phyloP scores from a whole-genome alignment of 2,888 invertebrate species.

The Zaprionus obscuricornis region DNA sequence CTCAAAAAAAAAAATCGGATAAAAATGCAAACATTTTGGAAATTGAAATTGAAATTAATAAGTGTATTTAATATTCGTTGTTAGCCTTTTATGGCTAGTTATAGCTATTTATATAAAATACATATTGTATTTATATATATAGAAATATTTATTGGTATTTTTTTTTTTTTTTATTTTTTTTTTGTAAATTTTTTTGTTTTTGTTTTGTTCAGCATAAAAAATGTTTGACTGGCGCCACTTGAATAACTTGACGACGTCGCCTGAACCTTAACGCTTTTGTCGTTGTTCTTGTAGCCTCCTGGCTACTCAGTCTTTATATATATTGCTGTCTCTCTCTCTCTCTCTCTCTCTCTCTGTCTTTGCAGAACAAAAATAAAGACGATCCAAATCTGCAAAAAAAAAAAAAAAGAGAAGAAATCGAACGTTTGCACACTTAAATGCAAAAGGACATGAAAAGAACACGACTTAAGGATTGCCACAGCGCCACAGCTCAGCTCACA shows the following conservation, averaged over 20 bases:
- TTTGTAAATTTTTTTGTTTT: conserved; percentile 22
- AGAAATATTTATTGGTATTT: neutral
- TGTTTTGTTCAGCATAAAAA: conserved; percentile 48
- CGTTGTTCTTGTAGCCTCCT: neutral
- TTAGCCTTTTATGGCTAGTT: too few species aligned
- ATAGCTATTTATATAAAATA: too few species aligned
- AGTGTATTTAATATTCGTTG: too few species aligned
- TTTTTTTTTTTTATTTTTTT: conserved; percentile 18
- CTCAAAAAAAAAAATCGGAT: too few species aligned
- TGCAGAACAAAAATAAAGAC: conserved; percentile 69
- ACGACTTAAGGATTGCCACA: conserved; percentile 70
- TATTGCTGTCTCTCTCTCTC: neutral
- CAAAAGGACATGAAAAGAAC: conserved; percentile 76
- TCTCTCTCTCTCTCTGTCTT: too few species aligned
- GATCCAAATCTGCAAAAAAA: conserved; percentile 72
- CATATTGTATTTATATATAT: too few species aligned
- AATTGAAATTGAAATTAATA: too few species aligned
- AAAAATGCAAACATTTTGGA: too few species aligned
- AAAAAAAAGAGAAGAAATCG: conserved; percentile 44
- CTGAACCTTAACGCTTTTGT: too few species aligned
- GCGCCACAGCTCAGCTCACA: neutral
- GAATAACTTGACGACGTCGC: conserved; percentile 75
- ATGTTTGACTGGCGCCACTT: conserved; percentile 82
- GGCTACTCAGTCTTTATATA: conserved; percentile 9
- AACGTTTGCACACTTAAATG: conserved; percentile 76